phyloP scores from a whole-genome alignment of 2,797 vertebrate genomes.

The Vultur gryphus region DNA sequence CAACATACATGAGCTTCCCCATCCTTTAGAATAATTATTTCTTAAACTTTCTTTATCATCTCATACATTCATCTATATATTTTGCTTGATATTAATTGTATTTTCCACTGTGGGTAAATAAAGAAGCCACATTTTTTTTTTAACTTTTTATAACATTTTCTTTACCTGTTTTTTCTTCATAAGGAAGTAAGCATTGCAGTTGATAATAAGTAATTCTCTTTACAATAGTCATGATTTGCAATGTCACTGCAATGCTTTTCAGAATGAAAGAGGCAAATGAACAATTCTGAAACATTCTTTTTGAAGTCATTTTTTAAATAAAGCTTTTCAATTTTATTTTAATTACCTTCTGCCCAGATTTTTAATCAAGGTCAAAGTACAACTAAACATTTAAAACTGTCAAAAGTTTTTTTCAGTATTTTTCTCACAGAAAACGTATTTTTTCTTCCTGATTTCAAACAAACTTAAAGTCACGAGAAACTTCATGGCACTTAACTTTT shows the following conservation, averaged over 20 bases:
- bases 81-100: not conserved
- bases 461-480: not conserved
- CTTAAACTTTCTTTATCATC: not conserved
- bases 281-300: not conserved
- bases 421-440: not conserved
- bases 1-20: not conserved
- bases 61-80: not conserved
- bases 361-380: not conserved
- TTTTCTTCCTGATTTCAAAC: not conserved
- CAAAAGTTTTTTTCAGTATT: not conserved
- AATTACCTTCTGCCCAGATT: not conserved
- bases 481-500: not conserved
- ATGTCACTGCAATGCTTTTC: not conserved
- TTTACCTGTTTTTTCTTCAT: not conserved
- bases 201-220: not conserved
- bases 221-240: not conserved
- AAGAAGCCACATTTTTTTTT: not conserved
- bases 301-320: not conserved
- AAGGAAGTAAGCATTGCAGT: not conserved
- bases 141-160: not conserved
- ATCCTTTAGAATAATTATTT: not conserved
- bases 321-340: not conserved
- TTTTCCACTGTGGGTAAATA: not conserved
- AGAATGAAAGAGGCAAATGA: not conserved
- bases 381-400: not conserved